Percentiles rank a stretch among this genome's conserved stretches.
phyloP scores from a whole-genome alignment of 2,888 invertebrate genomes.

The Zeuzera pyrina region DNA sequence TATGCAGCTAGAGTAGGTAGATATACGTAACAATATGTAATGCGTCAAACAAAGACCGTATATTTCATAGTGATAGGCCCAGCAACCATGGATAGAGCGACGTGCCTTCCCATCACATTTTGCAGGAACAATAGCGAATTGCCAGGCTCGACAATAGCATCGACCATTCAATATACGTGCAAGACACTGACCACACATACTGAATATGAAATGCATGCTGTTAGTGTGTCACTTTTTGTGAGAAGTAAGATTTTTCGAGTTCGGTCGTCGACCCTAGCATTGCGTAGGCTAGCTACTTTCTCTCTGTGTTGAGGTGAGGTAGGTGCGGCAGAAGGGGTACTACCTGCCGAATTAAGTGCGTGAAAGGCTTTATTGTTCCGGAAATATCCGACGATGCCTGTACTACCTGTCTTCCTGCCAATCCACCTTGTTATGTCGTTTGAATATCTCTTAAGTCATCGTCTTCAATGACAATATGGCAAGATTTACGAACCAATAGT shows the following conservation, averaged over 20 bases:
- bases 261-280: slow-evolving; percentile 68
- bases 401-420: slow-evolving; percentile 15
- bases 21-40: too few relatives aligned
- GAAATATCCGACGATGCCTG: slow-evolving; percentile 20
- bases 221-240: slow-evolving; percentile 69
- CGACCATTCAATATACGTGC: slow-evolving; percentile 48
- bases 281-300: slow-evolving; percentile 73
- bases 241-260: slow-evolving; percentile 68
- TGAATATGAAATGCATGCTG: slow-evolving; percentile 64
- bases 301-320: slow-evolving; percentile 49
- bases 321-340: slow-evolving; percentile 51
- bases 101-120: too few relatives aligned
- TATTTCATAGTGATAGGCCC: too few relatives aligned
- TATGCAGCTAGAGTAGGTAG: too few relatives aligned
- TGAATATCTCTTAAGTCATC: too few relatives aligned
- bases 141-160: slow-evolving; percentile 44
- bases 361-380: slow-evolving; percentile 64
- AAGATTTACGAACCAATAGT: too few relatives aligned
- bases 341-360: slow-evolving; percentile 70
- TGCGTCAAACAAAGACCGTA: too few relatives aligned
- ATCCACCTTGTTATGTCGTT: too few relatives aligned
- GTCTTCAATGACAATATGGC: too few relatives aligned
- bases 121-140: slow-evolving; percentile 30
- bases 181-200: slow-evolving; percentile 64
- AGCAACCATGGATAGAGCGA: too few relatives aligned